These are phyloP conservation scores for Caerostris darwini DNA, from an alignment of 1,140 invertebrate species.

Conservation along the genomic window DNA sequence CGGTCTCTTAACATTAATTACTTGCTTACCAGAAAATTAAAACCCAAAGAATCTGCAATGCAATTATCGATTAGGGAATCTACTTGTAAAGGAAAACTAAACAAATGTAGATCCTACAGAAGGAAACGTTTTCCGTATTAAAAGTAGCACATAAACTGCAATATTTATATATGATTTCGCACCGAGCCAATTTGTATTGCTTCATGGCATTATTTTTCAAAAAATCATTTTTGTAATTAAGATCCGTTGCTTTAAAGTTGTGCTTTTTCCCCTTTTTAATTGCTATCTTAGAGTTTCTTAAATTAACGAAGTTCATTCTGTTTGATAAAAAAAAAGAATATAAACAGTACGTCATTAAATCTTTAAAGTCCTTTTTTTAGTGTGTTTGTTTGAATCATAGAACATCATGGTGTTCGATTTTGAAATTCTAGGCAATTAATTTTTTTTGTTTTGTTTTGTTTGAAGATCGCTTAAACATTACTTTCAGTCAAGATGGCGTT, in stretches of 20 bases:
- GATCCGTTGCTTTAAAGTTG: not conserved
- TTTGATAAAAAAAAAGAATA: not conserved
- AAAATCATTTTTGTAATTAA: not conserved
- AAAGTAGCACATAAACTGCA: conserved; percentile 24
- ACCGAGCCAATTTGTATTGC: not conserved
- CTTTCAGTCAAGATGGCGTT: not conserved
- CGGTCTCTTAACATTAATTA: conserved; percentile 50
- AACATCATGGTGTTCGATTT: not conserved
- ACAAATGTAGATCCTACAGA: too few relatives aligned
- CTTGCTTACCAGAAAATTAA: conserved; percentile 36
- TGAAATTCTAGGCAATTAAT: not conserved
- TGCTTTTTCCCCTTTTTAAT: not conserved
- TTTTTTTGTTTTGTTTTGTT: not conserved
- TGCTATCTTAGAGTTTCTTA: not conserved
- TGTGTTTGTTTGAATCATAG: not conserved
- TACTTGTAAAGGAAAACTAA: not conserved
- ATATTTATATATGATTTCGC: not conserved
- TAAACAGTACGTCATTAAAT: not conserved
- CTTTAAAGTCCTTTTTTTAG: not conserved
- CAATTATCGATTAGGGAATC: not conserved
- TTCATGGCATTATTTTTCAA: not conserved
- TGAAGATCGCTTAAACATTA: too few relatives aligned
- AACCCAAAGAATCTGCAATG: not conserved
- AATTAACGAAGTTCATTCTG: not conserved
- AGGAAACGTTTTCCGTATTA: too few relatives aligned